Base-by-base conservation (phyloP, 2,113 vertebrate species). In the Papio anubis region DNA sequence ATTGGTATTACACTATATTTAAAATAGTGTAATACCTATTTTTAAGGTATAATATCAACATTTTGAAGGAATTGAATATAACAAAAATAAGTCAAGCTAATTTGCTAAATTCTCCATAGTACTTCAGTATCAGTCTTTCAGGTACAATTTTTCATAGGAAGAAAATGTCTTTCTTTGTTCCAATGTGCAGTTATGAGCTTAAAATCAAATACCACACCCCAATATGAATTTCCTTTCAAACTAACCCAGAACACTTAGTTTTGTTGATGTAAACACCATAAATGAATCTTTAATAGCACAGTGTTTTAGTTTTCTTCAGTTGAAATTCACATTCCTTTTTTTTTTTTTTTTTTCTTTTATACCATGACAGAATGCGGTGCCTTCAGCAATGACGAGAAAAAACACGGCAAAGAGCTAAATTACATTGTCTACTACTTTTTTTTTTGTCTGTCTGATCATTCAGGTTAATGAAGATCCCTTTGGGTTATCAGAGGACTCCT, bases 281-380 rank as follows among this genome's bases (percentile, higher is more conserved):
- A 96, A 66, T 52, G 11, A 97, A 95, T 10, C 0, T 23, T 93
- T 95, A 79, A 72, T 94, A 76, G 79, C 92, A 83, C 45, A 93
- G 52, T 94, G 0, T 85, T 94, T 64, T 92, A 23, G 50, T 79
- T 97, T 93, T 87, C 23, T 85, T 66, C 3, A 52, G 32, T 95
- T 97, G 52, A 97, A 96, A 97, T 98, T 96, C 23, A 96, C n/a
- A 92, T 94, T 97, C 2, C 61, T n/a, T 88, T 97, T 75, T 52
- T 55, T 52, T 52, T 55, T 52, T 38, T 55, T 52, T 55, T 80
- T 81, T 82, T 96, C 23, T 16, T 97, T 40, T 72, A 72, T 43
- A 3, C 13, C 55, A 88, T 92, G 76, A 95, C 48, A 94, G 30
- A 89, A 88, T 94, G 80, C 12, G 11, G 23, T 89, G 82, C 82